Evolutionary conservation across 2,797 vertebrate genomes (phyloP), one percentile per base, ranked within the genome.

Genomic region (Galaxias olidus): DNA sequence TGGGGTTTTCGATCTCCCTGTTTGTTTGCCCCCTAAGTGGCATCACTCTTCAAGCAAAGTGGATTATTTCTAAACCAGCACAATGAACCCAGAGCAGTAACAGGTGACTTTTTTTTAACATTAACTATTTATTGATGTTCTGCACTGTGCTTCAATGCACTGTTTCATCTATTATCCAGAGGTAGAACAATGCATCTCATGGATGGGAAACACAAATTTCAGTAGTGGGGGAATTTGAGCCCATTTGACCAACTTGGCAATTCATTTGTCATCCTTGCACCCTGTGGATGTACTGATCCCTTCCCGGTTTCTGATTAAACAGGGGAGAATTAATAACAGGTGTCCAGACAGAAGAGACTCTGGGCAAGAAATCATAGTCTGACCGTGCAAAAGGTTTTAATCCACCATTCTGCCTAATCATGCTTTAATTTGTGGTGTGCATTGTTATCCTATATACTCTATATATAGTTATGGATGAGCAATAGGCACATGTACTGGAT

Each of bases 321-420:
- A 80, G 77, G 75, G 76, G 81, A 86, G 84, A 90, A 92, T 91
- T 90, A 91, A 92, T 91, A 89, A 88, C 82, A 82, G 86, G 80
- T 84, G 86, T 87, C 88, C 77, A 60, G 66, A 41, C 62, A 72
- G 72, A 73, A 72, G 71, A 54, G 46, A 53, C 65, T 68, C 63
- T 69, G 59, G 66, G 8, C 17, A 17, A 40, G 43, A 66, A 62
- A 72, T 47, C n/a, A n/a, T n/a, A n/a, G n/a, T n/a, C n/a, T n/a
- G n/a, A n/a, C n/a, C n/a, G n/a, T n/a, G n/a, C n/a, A n/a, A n/a
- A n/a, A n/a, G n/a, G n/a, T n/a, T n/a, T n/a, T n/a, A n/a, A n/a
- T n/a, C n/a, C n/a, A n/a, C n/a, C n/a, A n/a, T n/a, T n/a, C n/a
- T n/a, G n/a, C n/a, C n/a, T n/a, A n/a, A n/a, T n/a, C n/a, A n/a